These are phyloP conservation scores for Montipora foliosa DNA, from an alignment of 64 coral and sea anemone genomes.

Conservation along the genomic window DNA sequence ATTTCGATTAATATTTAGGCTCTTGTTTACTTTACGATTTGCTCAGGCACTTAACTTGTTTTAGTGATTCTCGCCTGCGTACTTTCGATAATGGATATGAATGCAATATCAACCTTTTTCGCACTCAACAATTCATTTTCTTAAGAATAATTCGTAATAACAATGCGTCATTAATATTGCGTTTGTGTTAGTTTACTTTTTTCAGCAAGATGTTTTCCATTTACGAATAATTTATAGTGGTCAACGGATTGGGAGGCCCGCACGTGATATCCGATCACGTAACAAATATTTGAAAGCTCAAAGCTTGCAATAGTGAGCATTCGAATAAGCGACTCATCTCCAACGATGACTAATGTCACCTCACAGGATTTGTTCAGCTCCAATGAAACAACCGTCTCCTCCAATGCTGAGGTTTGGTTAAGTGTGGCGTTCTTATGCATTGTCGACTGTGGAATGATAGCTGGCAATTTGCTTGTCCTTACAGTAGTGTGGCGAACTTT, in stretches of 20 bases:
- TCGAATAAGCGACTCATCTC: background rate
- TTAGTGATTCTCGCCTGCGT: no score
- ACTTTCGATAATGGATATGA: no score
- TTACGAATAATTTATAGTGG: background rate
- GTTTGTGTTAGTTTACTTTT: background rate
- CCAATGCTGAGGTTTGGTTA: background rate
- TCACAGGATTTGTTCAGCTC: background rate
- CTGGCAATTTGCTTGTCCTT: constrained; percentile 34
- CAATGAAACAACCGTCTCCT: background rate
- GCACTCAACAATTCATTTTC: no score
- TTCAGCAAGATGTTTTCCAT: background rate
- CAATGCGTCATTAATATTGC: background rate
- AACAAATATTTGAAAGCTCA: background rate
- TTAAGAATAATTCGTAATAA: no score
- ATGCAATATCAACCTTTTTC: no score
- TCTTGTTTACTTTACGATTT: no score
- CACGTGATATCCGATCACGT: background rate
- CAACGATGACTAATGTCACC: background rate
- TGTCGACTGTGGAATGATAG: constrained; percentile 32
- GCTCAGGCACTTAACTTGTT: no score
- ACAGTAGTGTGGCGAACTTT: constrained; percentile 12
- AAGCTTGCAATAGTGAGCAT: background rate
- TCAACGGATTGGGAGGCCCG: background rate
- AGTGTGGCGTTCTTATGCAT: constrained; percentile 31
- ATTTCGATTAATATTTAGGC: no score